Evolutionary conservation across 2,888 invertebrate genomes (phyloP).

Genomic region (Trachelus stipa): DNA sequence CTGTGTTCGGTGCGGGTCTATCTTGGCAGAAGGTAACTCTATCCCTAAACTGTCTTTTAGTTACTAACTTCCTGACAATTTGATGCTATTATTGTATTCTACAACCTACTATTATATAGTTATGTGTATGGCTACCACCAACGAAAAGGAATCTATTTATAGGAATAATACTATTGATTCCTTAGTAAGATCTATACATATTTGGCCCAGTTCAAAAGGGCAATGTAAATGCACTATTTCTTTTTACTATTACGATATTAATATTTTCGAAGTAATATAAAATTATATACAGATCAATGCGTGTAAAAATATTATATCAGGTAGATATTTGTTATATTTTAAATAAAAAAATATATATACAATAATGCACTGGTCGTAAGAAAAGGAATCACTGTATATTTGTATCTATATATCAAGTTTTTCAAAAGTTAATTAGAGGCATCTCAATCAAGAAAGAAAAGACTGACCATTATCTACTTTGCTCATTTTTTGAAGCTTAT

Average conservation of each 20-base stretch:
- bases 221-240: neutral
- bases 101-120: neutral
- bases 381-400: neutral
- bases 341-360: neutral
- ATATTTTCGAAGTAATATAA: neutral
- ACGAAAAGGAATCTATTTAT: neutral
- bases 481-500: neutral
- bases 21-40: slow-evolving; percentile 65
- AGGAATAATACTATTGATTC: slow-evolving; percentile 6
- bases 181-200: neutral
- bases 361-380: neutral
- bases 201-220: neutral
- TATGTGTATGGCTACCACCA: neutral
- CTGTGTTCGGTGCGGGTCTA: slow-evolving; percentile 65
- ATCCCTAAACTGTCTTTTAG: slow-evolving; percentile 41
- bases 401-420: neutral
- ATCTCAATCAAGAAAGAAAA: neutral
- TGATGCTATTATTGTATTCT: neutral
- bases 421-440: neutral
- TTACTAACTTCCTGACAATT: slow-evolving; percentile 12
- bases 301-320: neutral
- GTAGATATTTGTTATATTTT: neutral
- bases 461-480: neutral
- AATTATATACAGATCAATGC: neutral
- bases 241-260: neutral